phyloP scores from a whole-genome alignment of 2,797 vertebrate species.

The Siniperca scherzeri region DNA sequence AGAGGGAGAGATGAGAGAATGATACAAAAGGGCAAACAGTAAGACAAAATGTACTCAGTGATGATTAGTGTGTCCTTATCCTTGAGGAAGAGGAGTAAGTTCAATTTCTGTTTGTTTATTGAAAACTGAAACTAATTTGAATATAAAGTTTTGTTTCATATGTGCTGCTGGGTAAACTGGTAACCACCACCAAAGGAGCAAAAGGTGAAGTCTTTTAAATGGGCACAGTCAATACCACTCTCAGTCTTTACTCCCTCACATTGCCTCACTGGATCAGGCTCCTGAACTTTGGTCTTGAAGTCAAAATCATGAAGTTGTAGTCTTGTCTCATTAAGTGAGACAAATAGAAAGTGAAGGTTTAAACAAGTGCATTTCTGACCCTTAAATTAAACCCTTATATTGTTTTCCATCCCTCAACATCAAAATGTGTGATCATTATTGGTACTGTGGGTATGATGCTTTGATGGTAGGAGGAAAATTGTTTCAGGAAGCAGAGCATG shows the following conservation, averaged over 20 bases:
- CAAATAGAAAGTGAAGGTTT: not conserved
- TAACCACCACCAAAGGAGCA: not conserved
- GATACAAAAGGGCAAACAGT: not conserved
- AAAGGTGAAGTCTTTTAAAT: not conserved
- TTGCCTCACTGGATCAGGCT: not conserved
- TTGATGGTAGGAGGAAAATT: too few relatives aligned
- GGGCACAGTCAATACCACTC: not conserved
- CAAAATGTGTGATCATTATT: too few relatives aligned
- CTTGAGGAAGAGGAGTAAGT: not conserved
- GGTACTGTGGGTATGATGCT: not conserved
- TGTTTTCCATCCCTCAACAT: too few relatives aligned
- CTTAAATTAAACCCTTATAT: not conserved
- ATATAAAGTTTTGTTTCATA: too few relatives aligned
- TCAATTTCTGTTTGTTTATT: too few relatives aligned
- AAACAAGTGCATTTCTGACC: not conserved
- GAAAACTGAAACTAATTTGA: too few relatives aligned
- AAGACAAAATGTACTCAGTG: not conserved
- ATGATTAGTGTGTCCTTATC: not conserved
- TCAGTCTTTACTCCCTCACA: not conserved
- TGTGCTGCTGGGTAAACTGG: not conserved
- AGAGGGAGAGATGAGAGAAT: not conserved
- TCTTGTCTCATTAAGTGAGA: not conserved
- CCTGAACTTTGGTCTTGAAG: not conserved
- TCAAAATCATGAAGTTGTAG: not conserved
- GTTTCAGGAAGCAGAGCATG: not conserved